Evolutionary conservation across 2,888 invertebrate genomes (phyloP), one percentile per base, ranked within the genome.

Genomic region (Hemicrepidius hirtus): DNA sequence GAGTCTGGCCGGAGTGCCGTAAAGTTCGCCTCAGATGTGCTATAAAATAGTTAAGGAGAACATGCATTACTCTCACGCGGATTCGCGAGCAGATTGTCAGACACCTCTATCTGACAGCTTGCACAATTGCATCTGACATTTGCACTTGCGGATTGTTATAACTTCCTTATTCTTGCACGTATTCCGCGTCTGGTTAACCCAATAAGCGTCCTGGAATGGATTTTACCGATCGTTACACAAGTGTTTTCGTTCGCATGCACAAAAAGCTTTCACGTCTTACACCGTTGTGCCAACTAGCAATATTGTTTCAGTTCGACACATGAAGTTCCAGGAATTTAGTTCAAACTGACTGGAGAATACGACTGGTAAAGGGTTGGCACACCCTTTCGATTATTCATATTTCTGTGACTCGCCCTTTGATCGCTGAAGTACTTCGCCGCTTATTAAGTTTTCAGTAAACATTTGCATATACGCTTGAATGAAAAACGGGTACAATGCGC

Each of bases 21-120:
- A 75, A 75, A 75, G 73, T 73, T 75, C 55, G 68, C 68, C 73
- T 68, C 75, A 46, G 71, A 75, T 73, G 75, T 75, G 75, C 75
- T 64, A 73, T 75, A 75, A 75, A 75, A 73, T 75, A 75, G 68
- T 73, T 73, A 73, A 57, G 69, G 60, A 70, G 70, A 69, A 70
- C 73, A 69, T 73, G 66, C 73, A 69, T 73, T 73, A 73, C 67
- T 70, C 73, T 73, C 73, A 57, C 70, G 73, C 66, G 73, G 53
- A 73, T 73, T 73, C 73, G 65, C 70, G 62, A 70, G 66, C 57
- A 69, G 66, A 73, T 70, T 73, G 70, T 69, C 65, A 67, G 67
- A 67, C 62, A 69, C 62, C 63, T 64, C 50, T 21, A 70, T 62
- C 70, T 69, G 72, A 60, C 69, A 70, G 70, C 62, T 66, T 55